Evolutionary conservation across 2,113 vertebrate species (phyloP).

Genomic region (Morone saxatilis): DNA sequence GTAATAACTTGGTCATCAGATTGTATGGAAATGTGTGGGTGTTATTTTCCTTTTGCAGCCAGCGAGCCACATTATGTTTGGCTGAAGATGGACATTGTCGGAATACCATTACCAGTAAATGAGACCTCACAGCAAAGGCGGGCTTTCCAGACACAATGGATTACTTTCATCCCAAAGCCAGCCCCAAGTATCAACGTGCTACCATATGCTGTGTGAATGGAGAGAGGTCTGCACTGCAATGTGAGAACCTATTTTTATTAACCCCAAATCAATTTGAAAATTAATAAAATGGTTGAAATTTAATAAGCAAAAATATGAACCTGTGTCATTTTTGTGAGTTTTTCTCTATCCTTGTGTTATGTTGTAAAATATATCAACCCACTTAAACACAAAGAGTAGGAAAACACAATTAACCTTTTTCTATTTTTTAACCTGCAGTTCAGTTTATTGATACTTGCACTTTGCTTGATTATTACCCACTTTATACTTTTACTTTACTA

Average conservation of each 20-base stretch:
- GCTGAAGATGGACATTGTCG: conserved; percentile 44
- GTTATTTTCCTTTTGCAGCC: conserved; percentile 40
- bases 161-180: conserved; percentile 50
- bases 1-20: conserved; percentile 39
- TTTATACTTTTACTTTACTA: not conserved
- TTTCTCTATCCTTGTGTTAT: not conserved
- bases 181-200: conserved; percentile 33
- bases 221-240: conserved; percentile 20
- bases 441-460: not conserved
- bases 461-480: not conserved
- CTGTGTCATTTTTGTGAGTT: not conserved
- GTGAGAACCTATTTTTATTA: conserved; percentile 23
- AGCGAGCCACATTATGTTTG: conserved; percentile 39
- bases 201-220: conserved; percentile 32
- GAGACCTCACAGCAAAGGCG: conserved; percentile 49
- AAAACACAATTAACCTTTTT: not conserved
- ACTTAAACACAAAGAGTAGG: not conserved
- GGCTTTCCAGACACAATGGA: conserved; percentile 64
- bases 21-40: conserved; percentile 43
- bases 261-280: conserved; percentile 19
- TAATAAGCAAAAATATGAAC: not conserved
- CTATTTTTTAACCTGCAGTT: not conserved
- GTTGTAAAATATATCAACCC: not conserved
- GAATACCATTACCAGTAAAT: conserved; percentile 66
- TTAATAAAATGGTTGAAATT: not conserved